Conservation (phyloP, 2,888 invertebrate genomes). For the Ormyrus pomaceus region DNA sequence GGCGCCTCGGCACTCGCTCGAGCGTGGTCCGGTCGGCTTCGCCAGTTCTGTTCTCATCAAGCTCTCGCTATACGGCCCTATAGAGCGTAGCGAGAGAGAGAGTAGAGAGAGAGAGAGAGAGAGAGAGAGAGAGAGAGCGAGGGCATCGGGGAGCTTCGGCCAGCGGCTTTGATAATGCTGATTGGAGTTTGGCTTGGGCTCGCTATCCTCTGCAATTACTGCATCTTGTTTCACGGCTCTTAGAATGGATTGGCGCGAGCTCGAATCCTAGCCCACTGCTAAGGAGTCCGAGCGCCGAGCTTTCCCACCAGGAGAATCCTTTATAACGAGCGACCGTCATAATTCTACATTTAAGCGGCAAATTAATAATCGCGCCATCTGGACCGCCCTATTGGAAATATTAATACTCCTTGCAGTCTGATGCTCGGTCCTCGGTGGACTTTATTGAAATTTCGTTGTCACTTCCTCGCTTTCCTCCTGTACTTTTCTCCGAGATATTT, state of each 20-base stretch:
- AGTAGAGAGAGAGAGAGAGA: no score
- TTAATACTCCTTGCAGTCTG: not conserved
- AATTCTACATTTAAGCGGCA: not conserved
- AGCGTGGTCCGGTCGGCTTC: conserved; percentile 55
- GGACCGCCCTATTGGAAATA: not conserved
- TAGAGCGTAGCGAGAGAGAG: no score
- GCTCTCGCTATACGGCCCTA: conserved; percentile 20
- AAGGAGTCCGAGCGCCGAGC: conserved; percentile 11
- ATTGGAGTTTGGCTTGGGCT: conserved; percentile 66
- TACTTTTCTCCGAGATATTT: no score
- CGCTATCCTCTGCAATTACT: conserved; percentile 63
- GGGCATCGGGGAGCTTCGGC: conserved; percentile 53
- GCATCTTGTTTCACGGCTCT: conserved; percentile 60
- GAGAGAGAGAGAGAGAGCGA: no score
- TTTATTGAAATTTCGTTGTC: no score
- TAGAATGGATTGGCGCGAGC: conserved; percentile 45
- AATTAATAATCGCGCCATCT: conserved; percentile 8
- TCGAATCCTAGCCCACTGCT: not conserved
- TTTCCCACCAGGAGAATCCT: not conserved
- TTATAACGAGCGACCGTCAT: conserved; percentile 9
- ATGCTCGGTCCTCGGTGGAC: no score
- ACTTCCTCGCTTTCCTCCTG: no score
- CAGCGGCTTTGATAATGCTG: conserved; percentile 68
- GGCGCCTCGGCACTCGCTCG: conserved; percentile 46
- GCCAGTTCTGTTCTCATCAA: conserved; percentile 63